Conservation (phyloP, 2,888 invertebrate species). For the Chloroclysta siterata region DNA sequence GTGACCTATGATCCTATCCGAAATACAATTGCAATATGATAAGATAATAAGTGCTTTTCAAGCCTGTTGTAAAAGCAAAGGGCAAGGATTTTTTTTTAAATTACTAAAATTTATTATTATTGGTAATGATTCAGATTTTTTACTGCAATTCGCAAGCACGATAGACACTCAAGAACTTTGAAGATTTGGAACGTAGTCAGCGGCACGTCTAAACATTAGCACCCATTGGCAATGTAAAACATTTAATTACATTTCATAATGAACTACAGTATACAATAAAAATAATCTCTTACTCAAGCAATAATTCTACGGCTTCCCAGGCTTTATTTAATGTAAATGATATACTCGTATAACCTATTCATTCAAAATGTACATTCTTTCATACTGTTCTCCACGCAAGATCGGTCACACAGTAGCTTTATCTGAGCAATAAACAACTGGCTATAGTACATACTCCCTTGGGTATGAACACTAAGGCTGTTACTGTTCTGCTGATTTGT, state of each 20-base stretch:
- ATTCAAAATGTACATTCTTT: slow-evolving; percentile 39
- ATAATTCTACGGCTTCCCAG: slow-evolving; percentile 19
- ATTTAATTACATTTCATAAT: slow-evolving; percentile 7
- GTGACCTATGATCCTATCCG: background rate
- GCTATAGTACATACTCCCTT: background rate
- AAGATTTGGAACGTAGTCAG: background rate
- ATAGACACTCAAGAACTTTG: no score
- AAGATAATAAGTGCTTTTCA: no score
- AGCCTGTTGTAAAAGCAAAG: no score
- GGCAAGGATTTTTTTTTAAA: no score
- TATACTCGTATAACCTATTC: slow-evolving; percentile 22
- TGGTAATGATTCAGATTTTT: no score
- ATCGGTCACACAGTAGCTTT: slow-evolving; percentile 32
- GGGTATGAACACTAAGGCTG: slow-evolving; percentile 9
- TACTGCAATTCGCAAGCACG: no score
- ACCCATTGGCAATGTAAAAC: background rate
- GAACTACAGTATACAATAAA: slow-evolving; percentile 10
- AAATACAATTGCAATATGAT: background rate
- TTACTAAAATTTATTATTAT: no score
- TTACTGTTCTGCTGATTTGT: no score
- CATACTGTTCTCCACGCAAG: slow-evolving; percentile 41
- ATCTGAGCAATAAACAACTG: slow-evolving; percentile 28
- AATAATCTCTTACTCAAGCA: slow-evolving; percentile 10
- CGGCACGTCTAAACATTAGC: background rate
- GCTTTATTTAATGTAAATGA: slow-evolving; percentile 27